Conservation (phyloP, 2,888 invertebrate genomes). For the Cancer borealis region DNA sequence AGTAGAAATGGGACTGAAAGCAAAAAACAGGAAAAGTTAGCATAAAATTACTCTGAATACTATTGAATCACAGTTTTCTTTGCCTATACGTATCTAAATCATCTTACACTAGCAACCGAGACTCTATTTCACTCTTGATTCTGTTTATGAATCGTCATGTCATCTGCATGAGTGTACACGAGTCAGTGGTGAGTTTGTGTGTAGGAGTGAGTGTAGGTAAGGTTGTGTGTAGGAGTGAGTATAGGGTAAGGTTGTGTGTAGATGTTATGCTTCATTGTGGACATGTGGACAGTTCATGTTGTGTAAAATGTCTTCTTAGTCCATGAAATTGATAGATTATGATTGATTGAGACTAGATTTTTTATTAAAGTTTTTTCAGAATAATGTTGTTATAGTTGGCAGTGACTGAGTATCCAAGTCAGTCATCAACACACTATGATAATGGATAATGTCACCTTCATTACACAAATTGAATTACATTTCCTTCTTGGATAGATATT, state of each 20-base stretch:
- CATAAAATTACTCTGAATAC: neutral
- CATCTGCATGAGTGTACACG: slow-evolving; percentile 11
- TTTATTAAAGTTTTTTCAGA: neutral
- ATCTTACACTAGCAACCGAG: neutral
- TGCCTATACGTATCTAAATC: neutral
- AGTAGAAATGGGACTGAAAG: neutral
- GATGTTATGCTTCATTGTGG: slow-evolving; percentile 18
- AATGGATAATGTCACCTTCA: neutral
- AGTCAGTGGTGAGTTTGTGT: slow-evolving; percentile 3
- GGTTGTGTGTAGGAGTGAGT: neutral
- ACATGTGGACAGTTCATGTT: neutral
- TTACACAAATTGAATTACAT: neutral
- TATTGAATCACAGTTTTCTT: neutral
- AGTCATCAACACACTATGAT: slow-evolving; percentile 8
- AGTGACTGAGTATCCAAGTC: neutral
- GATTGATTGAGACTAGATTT: neutral
- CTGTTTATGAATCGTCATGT: neutral
- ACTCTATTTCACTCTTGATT: neutral
- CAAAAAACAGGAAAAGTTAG: neutral
- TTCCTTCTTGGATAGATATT: neutral
- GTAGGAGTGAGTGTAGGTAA: neutral
- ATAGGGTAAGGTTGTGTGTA: neutral
- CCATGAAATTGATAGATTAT: neutral
- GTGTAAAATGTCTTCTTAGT: slow-evolving; percentile 21
- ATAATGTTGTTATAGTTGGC: neutral